Base-by-base conservation (phyloP, 30 jellyfish, hydroid and myxozoan genomes). In the Sanderia malayensis region DNA sequence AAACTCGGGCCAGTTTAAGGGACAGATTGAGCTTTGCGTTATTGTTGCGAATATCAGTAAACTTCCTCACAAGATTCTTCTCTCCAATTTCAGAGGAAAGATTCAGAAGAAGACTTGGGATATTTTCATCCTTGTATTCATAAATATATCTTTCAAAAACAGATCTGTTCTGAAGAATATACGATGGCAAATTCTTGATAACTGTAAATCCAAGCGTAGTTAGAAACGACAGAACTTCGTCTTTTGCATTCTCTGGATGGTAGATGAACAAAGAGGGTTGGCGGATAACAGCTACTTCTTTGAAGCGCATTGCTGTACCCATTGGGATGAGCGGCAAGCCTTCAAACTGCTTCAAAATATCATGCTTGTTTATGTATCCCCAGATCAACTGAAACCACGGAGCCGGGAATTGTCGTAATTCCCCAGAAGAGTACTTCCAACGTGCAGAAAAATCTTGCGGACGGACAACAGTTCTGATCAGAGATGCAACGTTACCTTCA, bases 311-410 rank as follows among this genome's bases (percentile, higher is more conserved):
- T n/a, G n/a, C n/a, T n/a, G n/a, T n/a, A n/a, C n/a, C 63, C 34
- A 74, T 20, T 18, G 77, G 77, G 2, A 74, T 74, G 28, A 74
- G 31, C 19, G 86, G 86, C 59, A 74, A 45, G 9, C 71, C 86
- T 7, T 59, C 70, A 24, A 74, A 33, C 61, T 59, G n/a, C 10
- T 28, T 15, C 15, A 74, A 10, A 22, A 33, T 28, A 19, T 60
- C 57, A 27, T 34, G 46, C 67, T 74, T 25, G 41, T 47, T 44
- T n/a, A 61, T 41, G 21, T 74, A 60, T 19, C 44, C 61, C 86
- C 86, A 74, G 13, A 74, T 59, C n/a, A n/a, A n/a, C n/a, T n/a
- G n/a, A n/a, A n/a, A n/a, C n/a, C n/a, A n/a, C n/a, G n/a, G n/a
- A n/a, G n/a, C n/a, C n/a, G n/a, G n/a, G n/a, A n/a, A n/a, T n/a